Base-by-base conservation (phyloP, 2,888 invertebrate genomes). In the Pollenia griseotomentosa region DNA sequence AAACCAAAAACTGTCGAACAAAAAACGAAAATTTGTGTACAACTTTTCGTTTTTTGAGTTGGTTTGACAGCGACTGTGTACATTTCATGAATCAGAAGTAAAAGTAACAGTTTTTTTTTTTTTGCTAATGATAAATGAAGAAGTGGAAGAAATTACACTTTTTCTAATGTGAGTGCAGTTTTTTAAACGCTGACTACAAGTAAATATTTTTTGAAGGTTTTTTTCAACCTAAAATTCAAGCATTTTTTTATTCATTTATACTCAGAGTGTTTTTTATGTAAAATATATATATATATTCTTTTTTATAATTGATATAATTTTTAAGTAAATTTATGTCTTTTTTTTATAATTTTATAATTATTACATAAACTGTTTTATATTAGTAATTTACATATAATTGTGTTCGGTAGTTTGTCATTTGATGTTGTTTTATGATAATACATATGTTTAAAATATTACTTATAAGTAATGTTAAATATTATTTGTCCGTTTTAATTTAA, bases 401-500 rank as follows among this genome's bases (percentile, higher is more conserved):
- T 83, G 10, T 63, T 65, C 11, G 14, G 33, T 70, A 73, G 61
- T 71, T 81, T 59, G 53, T 4, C 23, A 44, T 55, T 61, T 73
- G 46, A 12, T 51, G 14, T 70, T 46, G 11, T 11, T 65, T 63
- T 51, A 75, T 74, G 11, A 57, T 68, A 61, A 74, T 61, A 4
- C 51, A 83, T 83, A 83, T 86, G 74, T 79, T 74, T 78, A 53
- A 68, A 74, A 63, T 75, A 80, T 75, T 75, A 83, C 70, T 80
- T 86, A 71, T 59, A 42, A 65, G 63, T 83, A 83, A 59, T 65
- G 44, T 85, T 65, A 19, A 65, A 80, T 80, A 80, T 83, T 86
- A 86, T 86, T 86, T 86, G 83, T 83, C 86, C 83, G 86, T 83
- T 86, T 79, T 70, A 48, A 53, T 65, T 71, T 51, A 55, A 46